A percentile compares a stretch with the other conserved stretches of the same genome.
Conservation (phyloP, 2,113 vertebrate genomes). For the Bubo bubo region DNA sequence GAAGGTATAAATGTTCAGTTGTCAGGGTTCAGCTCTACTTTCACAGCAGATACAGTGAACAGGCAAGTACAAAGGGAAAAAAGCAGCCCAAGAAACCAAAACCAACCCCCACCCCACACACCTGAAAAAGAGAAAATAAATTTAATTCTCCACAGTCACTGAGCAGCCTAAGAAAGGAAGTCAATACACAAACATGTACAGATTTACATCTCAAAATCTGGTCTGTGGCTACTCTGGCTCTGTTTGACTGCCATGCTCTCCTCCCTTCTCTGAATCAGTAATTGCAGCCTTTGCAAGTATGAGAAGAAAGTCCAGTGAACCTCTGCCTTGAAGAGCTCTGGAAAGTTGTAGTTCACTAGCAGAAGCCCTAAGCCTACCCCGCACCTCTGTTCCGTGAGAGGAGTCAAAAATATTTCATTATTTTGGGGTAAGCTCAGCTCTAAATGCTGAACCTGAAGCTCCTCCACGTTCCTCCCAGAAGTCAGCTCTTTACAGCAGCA, state of each 20-base stretch:
- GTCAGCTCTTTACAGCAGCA: background rate
- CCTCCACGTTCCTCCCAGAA: background rate
- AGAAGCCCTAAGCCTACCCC: background rate
- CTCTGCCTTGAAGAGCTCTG: background rate
- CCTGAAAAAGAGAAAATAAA: background rate
- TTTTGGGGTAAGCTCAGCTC: background rate
- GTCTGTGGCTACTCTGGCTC: background rate
- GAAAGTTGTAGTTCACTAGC: background rate
- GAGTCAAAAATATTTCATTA: background rate
- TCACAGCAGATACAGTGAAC: background rate
- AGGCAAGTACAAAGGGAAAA: background rate
- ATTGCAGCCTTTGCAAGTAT: accelerated
- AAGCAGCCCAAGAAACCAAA: background rate
- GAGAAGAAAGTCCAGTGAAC: background rate
- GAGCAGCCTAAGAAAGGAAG: background rate
- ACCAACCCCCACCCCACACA: background rate
- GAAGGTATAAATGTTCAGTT: background rate
- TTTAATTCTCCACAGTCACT: background rate
- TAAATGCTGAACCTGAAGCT: background rate
- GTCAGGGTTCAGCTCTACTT: background rate
- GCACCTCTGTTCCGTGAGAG: background rate
- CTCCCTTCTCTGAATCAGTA: background rate
- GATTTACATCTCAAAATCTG: background rate
- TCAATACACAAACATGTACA: background rate
- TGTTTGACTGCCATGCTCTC: background rate